Percentiles rank a stretch among this genome's conserved stretches.
phyloP scores from a whole-genome alignment of 1,140 invertebrate genomes.

The Hyposmocoma kahamanoa region DNA sequence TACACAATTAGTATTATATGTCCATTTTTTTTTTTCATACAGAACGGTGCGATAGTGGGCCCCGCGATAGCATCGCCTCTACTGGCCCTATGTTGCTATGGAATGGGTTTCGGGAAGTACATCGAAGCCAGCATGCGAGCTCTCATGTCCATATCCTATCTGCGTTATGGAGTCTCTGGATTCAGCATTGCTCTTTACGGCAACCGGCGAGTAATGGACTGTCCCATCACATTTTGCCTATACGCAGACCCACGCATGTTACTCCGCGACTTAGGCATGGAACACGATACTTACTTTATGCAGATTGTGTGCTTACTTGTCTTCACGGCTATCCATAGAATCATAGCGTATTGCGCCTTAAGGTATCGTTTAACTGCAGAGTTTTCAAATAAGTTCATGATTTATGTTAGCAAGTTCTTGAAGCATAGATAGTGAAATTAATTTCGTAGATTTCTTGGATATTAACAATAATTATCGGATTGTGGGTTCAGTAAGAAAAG shows the following conservation, averaged over 20 bases:
- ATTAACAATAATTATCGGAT: too few species aligned
- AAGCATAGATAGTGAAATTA: slow-evolving; percentile 60
- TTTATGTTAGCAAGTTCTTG: slow-evolving; percentile 62
- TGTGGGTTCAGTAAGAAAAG: too few species aligned
- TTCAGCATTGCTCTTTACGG: slow-evolving; percentile 58
- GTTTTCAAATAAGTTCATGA: slow-evolving; percentile 66
- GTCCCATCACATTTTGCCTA: slow-evolving; percentile 59
- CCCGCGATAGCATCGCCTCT: slow-evolving; percentile 75
- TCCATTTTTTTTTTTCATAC: slow-evolving; percentile 29
- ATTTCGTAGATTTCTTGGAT: too few species aligned
- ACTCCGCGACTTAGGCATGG: slow-evolving; percentile 68
- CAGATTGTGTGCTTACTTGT: slow-evolving; percentile 61
- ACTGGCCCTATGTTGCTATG: slow-evolving; percentile 76
- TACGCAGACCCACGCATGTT: slow-evolving; percentile 76
- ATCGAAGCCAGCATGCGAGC: slow-evolving; percentile 73
- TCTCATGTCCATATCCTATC: slow-evolving; percentile 76
- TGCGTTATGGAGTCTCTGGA: slow-evolving; percentile 75
- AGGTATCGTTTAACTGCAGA: slow-evolving; percentile 59
- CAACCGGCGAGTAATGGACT: slow-evolving; percentile 53
- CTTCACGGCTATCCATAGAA: slow-evolving; percentile 63
- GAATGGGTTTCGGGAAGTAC: slow-evolving; percentile 76
- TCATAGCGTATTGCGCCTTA: slow-evolving; percentile 60
- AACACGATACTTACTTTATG: slow-evolving; percentile 33
- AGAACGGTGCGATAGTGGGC: slow-evolving; percentile 78
- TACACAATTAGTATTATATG: too few species aligned